Percentiles rank a stretch among this genome's conserved stretches.
Conservation (phyloP, 2,113 vertebrate genomes). For the Crotalus helleri region DNA sequence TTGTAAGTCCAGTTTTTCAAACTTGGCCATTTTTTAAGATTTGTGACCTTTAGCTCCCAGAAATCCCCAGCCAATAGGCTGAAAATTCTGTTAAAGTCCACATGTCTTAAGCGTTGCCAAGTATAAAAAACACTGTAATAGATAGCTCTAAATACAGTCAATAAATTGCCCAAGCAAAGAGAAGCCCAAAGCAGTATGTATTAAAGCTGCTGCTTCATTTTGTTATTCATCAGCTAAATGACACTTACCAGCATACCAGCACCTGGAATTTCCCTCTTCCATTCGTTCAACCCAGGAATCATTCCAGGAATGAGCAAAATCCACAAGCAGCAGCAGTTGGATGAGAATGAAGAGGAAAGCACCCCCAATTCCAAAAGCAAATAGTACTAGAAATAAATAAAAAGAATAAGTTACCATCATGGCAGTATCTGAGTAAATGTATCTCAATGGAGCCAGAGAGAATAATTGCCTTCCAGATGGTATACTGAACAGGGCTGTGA, state of each 20-base stretch:
- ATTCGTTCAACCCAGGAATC: constrained; percentile 82
- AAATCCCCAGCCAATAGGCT: background rate
- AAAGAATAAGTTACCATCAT: background rate
- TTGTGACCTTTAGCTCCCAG: background rate
- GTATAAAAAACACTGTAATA: background rate
- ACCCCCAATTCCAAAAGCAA: constrained; percentile 76
- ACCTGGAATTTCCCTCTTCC: constrained; percentile 81
- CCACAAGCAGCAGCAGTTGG: constrained; percentile 89
- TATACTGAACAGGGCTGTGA: background rate
- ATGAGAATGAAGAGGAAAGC: constrained; percentile 88
- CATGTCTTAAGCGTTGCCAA: background rate
- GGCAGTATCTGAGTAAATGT: background rate
- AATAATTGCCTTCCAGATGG: background rate
- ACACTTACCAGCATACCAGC: constrained; percentile 87
- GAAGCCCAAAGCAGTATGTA: background rate
- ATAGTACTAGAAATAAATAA: constrained; percentile 76
- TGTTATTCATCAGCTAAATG: background rate
- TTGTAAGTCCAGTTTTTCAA: background rate
- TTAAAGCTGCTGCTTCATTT: background rate
- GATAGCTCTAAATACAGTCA: background rate
- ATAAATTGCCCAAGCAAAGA: background rate
- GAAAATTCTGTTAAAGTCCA: background rate
- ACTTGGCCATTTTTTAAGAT: background rate
- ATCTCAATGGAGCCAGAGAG: background rate
- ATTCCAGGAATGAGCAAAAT: constrained; percentile 88